Evolutionary conservation across 1,140 invertebrate genomes (phyloP), one percentile per base, ranked within the genome.

Genomic region (Bombus consobrinus): DNA sequence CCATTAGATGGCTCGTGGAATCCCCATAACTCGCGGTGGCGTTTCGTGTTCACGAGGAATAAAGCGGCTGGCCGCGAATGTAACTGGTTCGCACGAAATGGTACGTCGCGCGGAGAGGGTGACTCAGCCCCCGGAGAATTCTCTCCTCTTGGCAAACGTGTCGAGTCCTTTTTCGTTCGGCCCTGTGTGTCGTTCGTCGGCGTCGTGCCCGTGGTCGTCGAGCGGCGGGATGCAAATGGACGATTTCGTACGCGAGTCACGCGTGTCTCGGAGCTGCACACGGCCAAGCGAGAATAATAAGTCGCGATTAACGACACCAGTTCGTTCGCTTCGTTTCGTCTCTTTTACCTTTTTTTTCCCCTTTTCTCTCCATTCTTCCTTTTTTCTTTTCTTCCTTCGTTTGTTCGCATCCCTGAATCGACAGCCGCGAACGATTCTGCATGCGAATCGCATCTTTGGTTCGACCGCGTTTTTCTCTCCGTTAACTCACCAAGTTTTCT

Each of bases 51-150:
- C 66, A 18, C 9, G 37, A 66, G 47, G 41, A 84, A 84, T 84
- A 84, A 84, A 84, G 15, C 25, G 25, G 13, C 43, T 8, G 37
- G 53, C 59, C 37, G 62, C 43, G 41, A 28, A 53, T 71, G 43
- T 78, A 84, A 84, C 66, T 80, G 76, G 59, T 79, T 53, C 77
- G 76, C 83, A 66, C 47, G 77, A 85, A 85, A 72, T n/a, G 39
- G 68, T 59, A 34, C 3, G 57, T 64, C 47, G 37, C 37, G 69
- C 22, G 78, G 22, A 66, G 64, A 72, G 53, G 47, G 53, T 84
- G 85, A 90, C 88, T 90, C 85, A 87, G 81, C 66, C 85, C 62
- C 41, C 32, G 81, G 66, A 76, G 86, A 90, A 89, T 90, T 89
- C 72, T 79, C 85, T 88, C 66, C 72, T 78, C 83, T 87, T 76